Percentiles rank a stretch among this genome's conserved stretches.
Evolutionary conservation across 2,888 invertebrate genomes (phyloP).

Genomic region (Leucania comma): DNA sequence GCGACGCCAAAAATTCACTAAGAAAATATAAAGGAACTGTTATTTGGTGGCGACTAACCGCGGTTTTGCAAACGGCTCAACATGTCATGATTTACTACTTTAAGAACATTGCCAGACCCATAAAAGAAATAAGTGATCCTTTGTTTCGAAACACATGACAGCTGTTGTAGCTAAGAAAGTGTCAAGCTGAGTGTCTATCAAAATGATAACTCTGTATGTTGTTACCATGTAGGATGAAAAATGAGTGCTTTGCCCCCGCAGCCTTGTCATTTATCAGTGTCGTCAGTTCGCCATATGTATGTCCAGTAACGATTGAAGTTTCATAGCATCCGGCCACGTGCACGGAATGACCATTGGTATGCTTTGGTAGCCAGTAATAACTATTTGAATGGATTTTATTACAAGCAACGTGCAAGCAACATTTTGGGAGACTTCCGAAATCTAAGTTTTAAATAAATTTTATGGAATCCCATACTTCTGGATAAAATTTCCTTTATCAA

Average conservation of each 20-base stretch:
- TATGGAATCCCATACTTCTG: background rate
- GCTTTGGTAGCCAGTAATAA: conserved; percentile 38
- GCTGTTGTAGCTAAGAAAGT: conserved; percentile 9
- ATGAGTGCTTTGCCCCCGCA: conserved; percentile 58
- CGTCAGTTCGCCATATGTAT: conserved; percentile 58
- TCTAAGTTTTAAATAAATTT: conserved; percentile 11
- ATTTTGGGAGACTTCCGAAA: conserved; percentile 33
- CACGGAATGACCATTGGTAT: conserved; percentile 41
- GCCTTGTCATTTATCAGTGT: conserved; percentile 65
- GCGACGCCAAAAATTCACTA: background rate
- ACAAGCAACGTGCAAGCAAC: conserved; percentile 5
- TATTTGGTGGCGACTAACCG: conserved; percentile 11
- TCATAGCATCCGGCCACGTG: conserved; percentile 68
- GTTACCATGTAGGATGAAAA: conserved; percentile 48
- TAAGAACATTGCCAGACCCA: conserved; percentile 5
- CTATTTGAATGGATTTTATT: conserved; percentile 33
- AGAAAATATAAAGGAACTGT: background rate
- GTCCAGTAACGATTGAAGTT: conserved; percentile 63
- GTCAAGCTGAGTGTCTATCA: conserved; percentile 21
- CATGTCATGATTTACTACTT: background rate
- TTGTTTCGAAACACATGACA: conserved; percentile 7
- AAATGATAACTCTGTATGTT: conserved; percentile 48
- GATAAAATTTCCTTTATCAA: background rate
- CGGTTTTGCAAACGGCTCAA: conserved; percentile 9
- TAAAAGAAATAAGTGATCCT: conserved; percentile 29